Evolutionary conservation across 2,888 invertebrate species (phyloP), one percentile per base, ranked within the genome.

Genomic region (Lasioglossum leucozonium): DNA sequence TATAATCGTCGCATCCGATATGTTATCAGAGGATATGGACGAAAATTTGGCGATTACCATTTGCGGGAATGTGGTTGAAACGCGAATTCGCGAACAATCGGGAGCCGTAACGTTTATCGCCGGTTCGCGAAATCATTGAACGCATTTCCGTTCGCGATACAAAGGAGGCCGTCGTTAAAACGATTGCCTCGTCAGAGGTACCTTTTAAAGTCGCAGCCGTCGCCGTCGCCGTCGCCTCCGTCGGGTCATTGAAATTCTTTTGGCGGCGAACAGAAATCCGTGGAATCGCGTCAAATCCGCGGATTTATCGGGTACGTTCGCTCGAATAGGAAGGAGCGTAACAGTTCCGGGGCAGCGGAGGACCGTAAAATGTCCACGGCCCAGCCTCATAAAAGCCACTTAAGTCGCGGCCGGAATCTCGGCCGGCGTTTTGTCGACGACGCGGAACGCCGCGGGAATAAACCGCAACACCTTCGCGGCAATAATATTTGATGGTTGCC

Each of bases 281-380:
- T 6, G 65, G 79, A 72, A 55, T 51, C 51, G 58, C 71, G 72
- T 58, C 55, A 42, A 58, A 87, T 79, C 71, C 26, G 44, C n/a
- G 58, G 82, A 80, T 84, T 82, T 87, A 87, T 84, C 62, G 84
- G 79, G 79, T 13, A 44, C 67, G 84, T 76, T 71, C 78, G 40
- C 74, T 75, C 71, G 74, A 58, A 71, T 72, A 58, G 67, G 65
- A 16, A n/a, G 18, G n/a, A 72, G 30, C 26, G 65, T 78, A 81
- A 83, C 77, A 16, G 30, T 51, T 26, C 34, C 42, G 58, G 44
- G 44, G 34, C 44, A 62, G 62, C 26, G 34, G 55, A n/a, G 72
- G 40, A 51, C 30, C 82, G 76, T 87, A 87, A 87, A 87, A 87
- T 82, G 71, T 55, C 81, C 72, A 51, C 47, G 73, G 74, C 72